Percentiles rank a stretch among this genome's conserved stretches.
These are phyloP conservation scores for Harpagus bidentatus DNA, from an alignment of 2,113 vertebrate genomes.

Conservation along the genomic window DNA sequence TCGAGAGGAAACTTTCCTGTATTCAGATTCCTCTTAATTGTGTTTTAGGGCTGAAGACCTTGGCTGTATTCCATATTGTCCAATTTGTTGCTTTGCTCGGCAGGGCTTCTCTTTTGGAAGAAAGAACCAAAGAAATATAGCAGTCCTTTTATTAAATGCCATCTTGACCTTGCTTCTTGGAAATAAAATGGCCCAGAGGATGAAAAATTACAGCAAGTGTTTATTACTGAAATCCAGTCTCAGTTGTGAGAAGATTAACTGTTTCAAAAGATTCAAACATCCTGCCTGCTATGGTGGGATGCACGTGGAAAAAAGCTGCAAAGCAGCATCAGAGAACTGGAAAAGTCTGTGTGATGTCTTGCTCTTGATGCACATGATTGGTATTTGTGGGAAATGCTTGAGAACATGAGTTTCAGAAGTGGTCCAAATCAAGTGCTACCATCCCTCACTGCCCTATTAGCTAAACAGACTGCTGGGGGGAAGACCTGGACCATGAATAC, in stretches of 20 bases:
- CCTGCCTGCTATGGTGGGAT: not conserved
- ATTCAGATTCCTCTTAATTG: not conserved
- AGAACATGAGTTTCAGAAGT: not conserved
- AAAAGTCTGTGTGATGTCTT: not conserved
- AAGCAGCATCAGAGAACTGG: not conserved
- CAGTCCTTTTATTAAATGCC: constrained; percentile 26
- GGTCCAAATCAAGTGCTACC: not conserved
- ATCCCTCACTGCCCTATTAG: not conserved
- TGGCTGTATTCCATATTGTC: not conserved
- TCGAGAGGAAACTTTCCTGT: not conserved
- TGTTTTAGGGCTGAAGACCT: not conserved
- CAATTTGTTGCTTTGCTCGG: not conserved
- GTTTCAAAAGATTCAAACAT: constrained; percentile 16
- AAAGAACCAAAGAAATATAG: not conserved
- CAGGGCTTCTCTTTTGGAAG: not conserved
- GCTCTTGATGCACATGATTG: not conserved
- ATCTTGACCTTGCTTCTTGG: constrained; percentile 19
- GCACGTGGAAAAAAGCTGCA: not conserved
- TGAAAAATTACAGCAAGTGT: constrained; percentile 16
- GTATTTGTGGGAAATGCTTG: not conserved
- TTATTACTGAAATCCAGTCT: constrained; percentile 23
- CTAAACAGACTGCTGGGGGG: not conserved
- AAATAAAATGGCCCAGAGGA: not conserved
- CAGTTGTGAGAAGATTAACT: not conserved
- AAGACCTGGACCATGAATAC: not conserved